Base-by-base conservation (phyloP, 1,140 invertebrate species). In the Drosophila biarmipes region DNA sequence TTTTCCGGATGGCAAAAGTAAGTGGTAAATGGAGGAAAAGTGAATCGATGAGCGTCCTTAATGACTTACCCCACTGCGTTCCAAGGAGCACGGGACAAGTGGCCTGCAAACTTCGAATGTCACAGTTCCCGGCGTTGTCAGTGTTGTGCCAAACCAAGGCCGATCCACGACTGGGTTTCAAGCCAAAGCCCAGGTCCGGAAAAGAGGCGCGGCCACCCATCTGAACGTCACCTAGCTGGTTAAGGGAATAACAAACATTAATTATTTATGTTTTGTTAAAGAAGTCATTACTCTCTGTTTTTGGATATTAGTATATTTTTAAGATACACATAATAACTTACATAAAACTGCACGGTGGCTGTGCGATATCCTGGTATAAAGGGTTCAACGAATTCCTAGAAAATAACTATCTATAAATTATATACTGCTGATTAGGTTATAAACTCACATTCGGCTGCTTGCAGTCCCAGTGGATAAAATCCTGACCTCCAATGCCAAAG, bases 91-190 rank as follows among this genome's bases (percentile, higher is more conserved):
- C 98, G 14, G 98, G 98, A 93, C 98, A 99, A 27, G 97, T 98
- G 35, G 98, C 98, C 93, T 99, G 98, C 66, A 98, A 93, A 1
- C 98, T 99, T 64, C 94, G 93, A 56, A 95, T 94, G 93, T 99
- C 97, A 35, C 98, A 98, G 63, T 98, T 96, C 12, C 97, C 98
- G 86, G 95, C 97, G 19, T 95, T 94, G 91, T 97, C 95, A 58
- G 99, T 93, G 93, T 99, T 99, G 91, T 96, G 96, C 98, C 98
- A 99, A 92, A 99, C 97, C 10, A 97, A 96, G 29, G 98, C 98
- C 10, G 96, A 94, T 17, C 97, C 96, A 91, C 97, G 97, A 86
- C 94, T 94, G 0, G 98, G 98, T 93, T 95, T 96, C 15, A 99
- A 92, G 46, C 96, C 94, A 57, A 97, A 93, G 14, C 95, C 95